Conservation (phyloP, 2,888 invertebrate species). For the Dicycla oo region DNA sequence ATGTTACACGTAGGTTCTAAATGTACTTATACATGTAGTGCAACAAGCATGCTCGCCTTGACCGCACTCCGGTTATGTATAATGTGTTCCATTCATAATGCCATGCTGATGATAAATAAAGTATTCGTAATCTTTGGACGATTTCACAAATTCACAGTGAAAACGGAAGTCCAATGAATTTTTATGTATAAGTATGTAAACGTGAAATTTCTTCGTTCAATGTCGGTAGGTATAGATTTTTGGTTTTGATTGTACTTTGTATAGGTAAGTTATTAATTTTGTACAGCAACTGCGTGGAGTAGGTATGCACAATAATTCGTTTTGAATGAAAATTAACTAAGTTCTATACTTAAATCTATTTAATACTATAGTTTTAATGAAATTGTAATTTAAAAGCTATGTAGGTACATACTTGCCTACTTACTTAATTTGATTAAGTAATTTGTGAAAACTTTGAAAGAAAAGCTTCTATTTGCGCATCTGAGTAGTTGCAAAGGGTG, state of each 20-base stretch:
- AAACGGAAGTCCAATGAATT: constrained; percentile 58
- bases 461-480: not conserved
- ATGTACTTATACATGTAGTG: constrained; percentile 69
- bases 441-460: not conserved
- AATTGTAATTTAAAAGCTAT: not conserved
- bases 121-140: constrained; percentile 62
- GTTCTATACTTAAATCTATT: not conserved
- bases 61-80: constrained; percentile 78
- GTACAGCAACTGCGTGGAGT: not conserved
- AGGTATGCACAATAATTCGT: not conserved
- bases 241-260: constrained; percentile 8
- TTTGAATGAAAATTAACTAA: not conserved
- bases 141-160: constrained; percentile 52
- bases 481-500: not conserved
- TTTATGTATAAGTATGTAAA: constrained; percentile 4
- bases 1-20: constrained; percentile 38
- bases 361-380: not conserved
- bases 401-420: no score
- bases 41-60: constrained; percentile 84
- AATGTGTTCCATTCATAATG: constrained; percentile 82
- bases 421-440: not conserved
- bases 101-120: constrained; percentile 69
- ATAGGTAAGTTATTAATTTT: not conserved
- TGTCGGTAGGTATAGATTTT: not conserved
- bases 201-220: constrained; percentile 28